phyloP scores from a whole-genome alignment of 1,140 invertebrate genomes.

The Cheumatopsyche charites region DNA sequence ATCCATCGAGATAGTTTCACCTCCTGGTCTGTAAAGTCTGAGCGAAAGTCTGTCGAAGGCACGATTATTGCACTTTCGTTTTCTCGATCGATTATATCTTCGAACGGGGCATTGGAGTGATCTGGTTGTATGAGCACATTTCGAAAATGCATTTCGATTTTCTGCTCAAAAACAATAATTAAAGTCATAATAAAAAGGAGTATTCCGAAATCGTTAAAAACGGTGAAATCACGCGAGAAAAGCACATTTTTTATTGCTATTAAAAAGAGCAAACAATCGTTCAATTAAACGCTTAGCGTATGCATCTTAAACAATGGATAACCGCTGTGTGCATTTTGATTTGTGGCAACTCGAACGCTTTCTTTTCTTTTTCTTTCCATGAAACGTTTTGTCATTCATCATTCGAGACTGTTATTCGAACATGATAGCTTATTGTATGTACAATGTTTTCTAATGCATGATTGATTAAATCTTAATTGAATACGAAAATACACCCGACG shows the following conservation, averaged over 20 bases:
- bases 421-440: too few relatives aligned
- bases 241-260: background rate
- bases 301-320: background rate
- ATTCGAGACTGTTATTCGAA: too few relatives aligned
- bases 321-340: constrained; percentile 2
- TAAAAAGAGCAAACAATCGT: constrained; percentile 1
- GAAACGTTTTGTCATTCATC: too few relatives aligned
- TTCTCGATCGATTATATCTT: constrained; percentile 37
- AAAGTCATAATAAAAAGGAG: background rate
- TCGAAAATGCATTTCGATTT: background rate
- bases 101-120: background rate
- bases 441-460: too few relatives aligned
- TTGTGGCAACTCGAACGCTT: background rate
- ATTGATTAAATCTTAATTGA: too few relatives aligned
- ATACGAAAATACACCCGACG: too few relatives aligned
- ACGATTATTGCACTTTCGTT: constrained; percentile 44
- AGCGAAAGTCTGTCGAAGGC: constrained; percentile 39
- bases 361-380: background rate
- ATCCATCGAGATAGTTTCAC: constrained; percentile 20
- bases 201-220: background rate
- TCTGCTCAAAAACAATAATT: too few relatives aligned
- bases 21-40: background rate
- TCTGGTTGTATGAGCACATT: background rate
- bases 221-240: background rate
- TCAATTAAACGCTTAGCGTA: constrained; percentile 9